Evolutionary conservation across 1,140 invertebrate species (phyloP), one percentile per base, ranked within the genome.

Genomic region (Dryas iulia): DNA sequence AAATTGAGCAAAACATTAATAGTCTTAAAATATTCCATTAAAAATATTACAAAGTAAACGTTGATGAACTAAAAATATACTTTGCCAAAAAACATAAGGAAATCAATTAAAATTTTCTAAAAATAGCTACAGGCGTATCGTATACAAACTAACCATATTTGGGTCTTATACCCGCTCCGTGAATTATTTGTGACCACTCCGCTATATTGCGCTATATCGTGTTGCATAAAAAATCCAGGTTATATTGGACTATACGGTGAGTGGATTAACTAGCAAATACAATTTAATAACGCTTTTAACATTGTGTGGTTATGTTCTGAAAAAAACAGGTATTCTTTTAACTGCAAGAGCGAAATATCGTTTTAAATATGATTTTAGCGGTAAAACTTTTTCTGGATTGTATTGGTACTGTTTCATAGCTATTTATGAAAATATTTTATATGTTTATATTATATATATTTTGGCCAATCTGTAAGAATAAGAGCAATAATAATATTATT

Each of bases 171-270:
- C 18, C 39, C 7, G 39, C 10, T 18, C 18, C 7, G 39, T 47
- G 39, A 47, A 47, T 47, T 47, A 47, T 47, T 47, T 47, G 39
- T 47, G 39, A 47, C 39, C 39, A 47, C 39, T 47, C 7, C 39
- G 39, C 14, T 8, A 14, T 47, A 47, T 47, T 47, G 14, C 39
- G 8, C 39, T 21, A 47, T 14, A 8, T 18, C 14, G 14, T 47
- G n/a, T 39, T 39, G 33, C 33, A 39, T 39, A 47, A 47, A 47
- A 47, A 47, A 47, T 47, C 14, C 14, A 18, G 0, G 1, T 2
- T 18, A 47, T 47, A 18, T 47, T 21, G 14, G n/a, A 39, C 14
- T 39, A 14, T 39, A 18, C 39, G 14, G 39, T 47, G 14, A 47
- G 39, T 47, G 39, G 39, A 47, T 47, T 47, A 47, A 21, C 14